Conservation (phyloP, 1,140 invertebrate genomes). For the Acromyrmex heyeri region DNA sequence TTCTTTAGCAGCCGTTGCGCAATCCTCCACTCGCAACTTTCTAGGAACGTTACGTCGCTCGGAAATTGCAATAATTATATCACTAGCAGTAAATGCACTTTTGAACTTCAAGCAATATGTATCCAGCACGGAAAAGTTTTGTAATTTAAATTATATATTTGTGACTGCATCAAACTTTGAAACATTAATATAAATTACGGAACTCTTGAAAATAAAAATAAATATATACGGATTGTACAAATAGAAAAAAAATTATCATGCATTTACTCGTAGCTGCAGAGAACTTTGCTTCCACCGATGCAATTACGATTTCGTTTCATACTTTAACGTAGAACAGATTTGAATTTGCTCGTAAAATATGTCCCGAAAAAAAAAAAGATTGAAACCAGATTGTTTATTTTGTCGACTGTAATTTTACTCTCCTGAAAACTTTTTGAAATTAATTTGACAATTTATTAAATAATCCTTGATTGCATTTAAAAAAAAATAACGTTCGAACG, state of each 20-base stretch:
- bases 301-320: constrained; percentile 15
- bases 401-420: not conserved
- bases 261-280: not conserved
- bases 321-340: not conserved
- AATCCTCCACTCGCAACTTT: not conserved
- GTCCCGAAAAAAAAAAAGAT: not conserved
- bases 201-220: constrained; percentile 31
- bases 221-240: constrained; percentile 13
- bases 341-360: not conserved
- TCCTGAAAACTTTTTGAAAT: not conserved
- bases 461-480: too few relatives aligned
- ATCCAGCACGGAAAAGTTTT: constrained; percentile 1
- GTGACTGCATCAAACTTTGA: not conserved
- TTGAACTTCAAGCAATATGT: not conserved
- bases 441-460: not conserved
- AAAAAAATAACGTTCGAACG: not conserved
- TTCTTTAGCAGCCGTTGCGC: not conserved
- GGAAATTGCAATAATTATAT: constrained; percentile 39
- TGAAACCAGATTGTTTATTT: not conserved
- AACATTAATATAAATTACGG: constrained; percentile 1
- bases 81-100: constrained; percentile 2
- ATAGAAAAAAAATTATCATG: constrained; percentile 4
- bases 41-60: not conserved
- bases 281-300: not conserved
- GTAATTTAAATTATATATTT: constrained; percentile 24